Conservation (phyloP, 2,888 invertebrate genomes). For the Gymnocheta viridis region DNA sequence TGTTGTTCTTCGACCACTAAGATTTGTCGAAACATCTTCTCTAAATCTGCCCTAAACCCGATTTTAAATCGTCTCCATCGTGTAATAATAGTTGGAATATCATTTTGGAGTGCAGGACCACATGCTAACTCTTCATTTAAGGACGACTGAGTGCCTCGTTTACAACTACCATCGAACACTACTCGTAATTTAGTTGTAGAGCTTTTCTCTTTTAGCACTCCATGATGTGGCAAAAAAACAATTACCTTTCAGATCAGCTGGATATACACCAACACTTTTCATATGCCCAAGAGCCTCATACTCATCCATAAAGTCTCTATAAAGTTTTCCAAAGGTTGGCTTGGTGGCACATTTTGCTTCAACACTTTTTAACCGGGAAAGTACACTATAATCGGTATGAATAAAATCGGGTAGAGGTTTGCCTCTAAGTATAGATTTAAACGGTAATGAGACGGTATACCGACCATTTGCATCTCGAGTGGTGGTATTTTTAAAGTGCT, state of each 20-base stretch:
- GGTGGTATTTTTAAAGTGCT: slow-evolving; percentile 39
- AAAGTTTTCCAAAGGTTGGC: slow-evolving; percentile 12
- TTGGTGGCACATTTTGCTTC: neutral
- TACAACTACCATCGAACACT: slow-evolving; percentile 60
- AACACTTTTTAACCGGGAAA: slow-evolving; percentile 36
- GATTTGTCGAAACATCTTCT: slow-evolving; percentile 69
- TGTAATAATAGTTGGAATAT: slow-evolving; percentile 48
- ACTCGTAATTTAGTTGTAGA: slow-evolving; percentile 45
- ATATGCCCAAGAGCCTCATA: slow-evolving; percentile 43
- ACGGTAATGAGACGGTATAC: slow-evolving; percentile 50
- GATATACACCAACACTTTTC: slow-evolving; percentile 29
- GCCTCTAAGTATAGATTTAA: slow-evolving; percentile 16
- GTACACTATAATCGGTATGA: slow-evolving; percentile 48
- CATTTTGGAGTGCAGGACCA: slow-evolving; percentile 61
- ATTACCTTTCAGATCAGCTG: slow-evolving; percentile 7
- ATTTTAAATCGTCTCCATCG: slow-evolving; percentile 51
- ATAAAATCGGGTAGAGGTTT: slow-evolving; percentile 4
- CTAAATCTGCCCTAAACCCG: slow-evolving; percentile 62
- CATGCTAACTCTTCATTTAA: slow-evolving; percentile 55
- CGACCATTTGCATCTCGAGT: slow-evolving; percentile 24
- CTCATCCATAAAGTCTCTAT: too few relatives aligned
- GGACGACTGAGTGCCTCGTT: neutral
- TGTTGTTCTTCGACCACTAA: slow-evolving; percentile 1
- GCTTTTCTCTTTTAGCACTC: neutral
- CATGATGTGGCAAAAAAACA: slow-evolving; percentile 54